Evolutionary conservation across 2,888 invertebrate species (phyloP), one percentile per base, ranked within the genome.

Genomic region (Platycnemis pennipes): DNA sequence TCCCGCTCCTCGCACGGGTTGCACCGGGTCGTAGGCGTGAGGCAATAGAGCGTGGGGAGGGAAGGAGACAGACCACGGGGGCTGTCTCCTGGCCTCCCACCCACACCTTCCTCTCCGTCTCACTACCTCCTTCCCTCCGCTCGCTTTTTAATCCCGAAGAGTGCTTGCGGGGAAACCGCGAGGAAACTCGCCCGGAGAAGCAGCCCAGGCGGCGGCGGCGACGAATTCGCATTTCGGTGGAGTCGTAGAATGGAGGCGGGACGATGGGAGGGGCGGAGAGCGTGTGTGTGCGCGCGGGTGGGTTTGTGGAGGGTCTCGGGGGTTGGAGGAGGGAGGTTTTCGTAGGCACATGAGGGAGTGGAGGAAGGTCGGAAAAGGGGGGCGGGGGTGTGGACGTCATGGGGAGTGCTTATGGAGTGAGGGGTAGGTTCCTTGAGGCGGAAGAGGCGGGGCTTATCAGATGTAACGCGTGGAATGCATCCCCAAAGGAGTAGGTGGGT

Each of bases 361-460:
- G 26, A 26, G 63, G 26, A 22, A 26, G 26, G 63, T 19, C 22
- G 63, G 49, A 49, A n/a, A 16, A 49, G 49, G 16, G 49, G 49
- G 7, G 7, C 8, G 49, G 49, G 26, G 77, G 16, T 13, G 77
- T 16, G 69, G 7, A 37, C 11, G 77, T 8, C 0, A 77, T 31
- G 77, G 77, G 31, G 77, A 13, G 22, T 63, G 63, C 26, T 7
- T 5, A 5, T 19, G 63, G 5, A 63, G 5, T 22, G 22, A 26
- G 69, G 69, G 26, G 26, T 8, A n/a, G 77, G 77, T 37, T 77
- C 77, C 31, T 31, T 31, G 77, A 37, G 77, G 77, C 77, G 77
- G 77, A 77, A 77, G 77, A 77, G 77, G 77, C 77, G 77, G 37
- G 77, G 77, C 77, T 77, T 77, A 77, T 77, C 77, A 77, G 77